phyloP scores from a whole-genome alignment of 2,888 invertebrate genomes.

The Odontothrips loti region DNA sequence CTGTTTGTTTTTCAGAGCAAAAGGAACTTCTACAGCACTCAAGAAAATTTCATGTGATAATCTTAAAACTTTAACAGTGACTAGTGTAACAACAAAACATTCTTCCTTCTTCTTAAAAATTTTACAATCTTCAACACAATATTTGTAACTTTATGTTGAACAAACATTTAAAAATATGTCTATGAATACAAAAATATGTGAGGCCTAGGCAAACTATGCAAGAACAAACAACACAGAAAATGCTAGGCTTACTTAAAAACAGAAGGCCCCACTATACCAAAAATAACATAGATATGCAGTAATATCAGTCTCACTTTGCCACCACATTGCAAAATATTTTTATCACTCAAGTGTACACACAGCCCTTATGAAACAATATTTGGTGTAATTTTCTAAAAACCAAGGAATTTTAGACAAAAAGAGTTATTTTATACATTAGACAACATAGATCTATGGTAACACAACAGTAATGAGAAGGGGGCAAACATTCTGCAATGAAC shows the following conservation, averaged over 20 bases:
- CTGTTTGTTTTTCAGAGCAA: not conserved
- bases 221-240: not conserved
- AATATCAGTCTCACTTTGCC: constrained; percentile 23
- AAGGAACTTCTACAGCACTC: not conserved
- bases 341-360: not conserved
- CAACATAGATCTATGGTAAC: not conserved
- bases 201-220: constrained; percentile 13
- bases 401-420: not conserved
- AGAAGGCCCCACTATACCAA: constrained; percentile 4
- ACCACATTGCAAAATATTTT: constrained; percentile 15
- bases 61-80: not conserved
- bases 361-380: constrained; percentile 1
- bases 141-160: not conserved
- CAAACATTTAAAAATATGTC: not conserved
- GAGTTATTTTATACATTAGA: not conserved
- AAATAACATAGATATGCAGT: not conserved
- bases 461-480: not conserved
- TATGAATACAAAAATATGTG: constrained; percentile 14
- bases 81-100: not conserved
- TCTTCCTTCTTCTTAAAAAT: not conserved
- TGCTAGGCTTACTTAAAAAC: not conserved
- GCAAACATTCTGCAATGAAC: not conserved
- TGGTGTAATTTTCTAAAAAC: constrained; percentile 1
- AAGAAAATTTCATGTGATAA: not conserved
- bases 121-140: not conserved